A percentile compares a stretch with the other conserved stretches of the same genome.
These are phyloP conservation scores for Laticauda laticaudata DNA, from an alignment of 2,113 vertebrate species.

Conservation along the genomic window DNA sequence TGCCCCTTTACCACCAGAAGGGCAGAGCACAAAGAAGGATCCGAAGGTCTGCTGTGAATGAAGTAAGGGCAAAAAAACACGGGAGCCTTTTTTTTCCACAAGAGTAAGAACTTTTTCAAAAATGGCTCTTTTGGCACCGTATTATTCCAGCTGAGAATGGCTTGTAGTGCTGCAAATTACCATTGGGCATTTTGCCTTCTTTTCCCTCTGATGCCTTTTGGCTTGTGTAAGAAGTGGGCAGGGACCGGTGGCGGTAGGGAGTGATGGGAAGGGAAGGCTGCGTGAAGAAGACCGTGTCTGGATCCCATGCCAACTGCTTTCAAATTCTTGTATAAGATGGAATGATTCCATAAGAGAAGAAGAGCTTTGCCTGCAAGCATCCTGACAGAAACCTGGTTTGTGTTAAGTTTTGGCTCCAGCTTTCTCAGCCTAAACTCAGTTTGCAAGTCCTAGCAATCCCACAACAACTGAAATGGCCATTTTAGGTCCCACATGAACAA, in stretches of 20 bases:
- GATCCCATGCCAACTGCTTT: neutral
- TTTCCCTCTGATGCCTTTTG: neutral
- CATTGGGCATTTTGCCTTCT: neutral
- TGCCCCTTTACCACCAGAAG: neutral
- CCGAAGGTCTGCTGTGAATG: neutral
- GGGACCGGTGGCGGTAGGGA: neutral
- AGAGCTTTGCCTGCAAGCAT: neutral
- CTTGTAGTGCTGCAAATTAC: neutral
- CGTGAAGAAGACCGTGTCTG: neutral
- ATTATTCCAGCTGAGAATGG: neutral
- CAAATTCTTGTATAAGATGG: neutral
- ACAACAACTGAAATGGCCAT: neutral
- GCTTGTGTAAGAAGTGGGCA: neutral
- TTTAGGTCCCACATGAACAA: neutral
- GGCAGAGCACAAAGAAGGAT: neutral
- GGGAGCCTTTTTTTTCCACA: neutral
- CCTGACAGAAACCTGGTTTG: neutral
- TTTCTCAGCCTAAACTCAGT: neutral
- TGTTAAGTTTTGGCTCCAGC: neutral
- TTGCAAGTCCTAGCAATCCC: neutral
- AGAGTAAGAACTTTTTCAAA: neutral
- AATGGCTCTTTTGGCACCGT: neutral
- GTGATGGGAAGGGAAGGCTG: neutral
- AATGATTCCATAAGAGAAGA: neutral
- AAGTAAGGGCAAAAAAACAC: neutral